A percentile compares a stretch with the other conserved stretches of the same genome.
Evolutionary conservation across 2,113 vertebrate genomes (phyloP).

Genomic region (Eira barbara): DNA sequence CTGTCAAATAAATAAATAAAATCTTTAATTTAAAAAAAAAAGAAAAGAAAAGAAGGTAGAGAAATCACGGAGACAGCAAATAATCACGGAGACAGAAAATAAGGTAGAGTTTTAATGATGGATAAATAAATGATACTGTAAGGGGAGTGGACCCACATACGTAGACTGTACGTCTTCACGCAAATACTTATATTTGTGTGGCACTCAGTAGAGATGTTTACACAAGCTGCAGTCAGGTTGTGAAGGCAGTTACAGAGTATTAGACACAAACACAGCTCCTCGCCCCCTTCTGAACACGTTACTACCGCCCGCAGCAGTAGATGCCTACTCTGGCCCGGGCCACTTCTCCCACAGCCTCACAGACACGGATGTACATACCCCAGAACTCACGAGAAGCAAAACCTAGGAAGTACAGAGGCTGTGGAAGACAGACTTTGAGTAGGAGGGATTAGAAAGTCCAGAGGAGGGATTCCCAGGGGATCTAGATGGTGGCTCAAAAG

Average conservation of each 20-base stretch:
- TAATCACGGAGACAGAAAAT: too few species aligned
- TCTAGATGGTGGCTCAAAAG: not conserved
- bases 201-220: not conserved
- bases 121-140: not conserved
- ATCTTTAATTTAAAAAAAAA: too few species aligned
- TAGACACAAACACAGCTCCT: not conserved
- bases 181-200: not conserved
- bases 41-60: too few species aligned
- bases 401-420: not conserved
- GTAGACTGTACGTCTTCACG: not conserved
- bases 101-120: too few species aligned
- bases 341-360: not conserved
- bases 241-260: not conserved
- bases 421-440: not conserved
- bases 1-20: too few species aligned
- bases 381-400: not conserved
- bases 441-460: not conserved
- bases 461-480: not conserved
- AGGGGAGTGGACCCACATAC: not conserved
- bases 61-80: not conserved
- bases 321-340: too few species aligned
- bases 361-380: not conserved
- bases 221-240: not conserved
- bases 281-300: not conserved
- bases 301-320: not conserved